Evolutionary conservation across 2,888 invertebrate genomes (phyloP).

Genomic region (Drosophila conformis): DNA sequence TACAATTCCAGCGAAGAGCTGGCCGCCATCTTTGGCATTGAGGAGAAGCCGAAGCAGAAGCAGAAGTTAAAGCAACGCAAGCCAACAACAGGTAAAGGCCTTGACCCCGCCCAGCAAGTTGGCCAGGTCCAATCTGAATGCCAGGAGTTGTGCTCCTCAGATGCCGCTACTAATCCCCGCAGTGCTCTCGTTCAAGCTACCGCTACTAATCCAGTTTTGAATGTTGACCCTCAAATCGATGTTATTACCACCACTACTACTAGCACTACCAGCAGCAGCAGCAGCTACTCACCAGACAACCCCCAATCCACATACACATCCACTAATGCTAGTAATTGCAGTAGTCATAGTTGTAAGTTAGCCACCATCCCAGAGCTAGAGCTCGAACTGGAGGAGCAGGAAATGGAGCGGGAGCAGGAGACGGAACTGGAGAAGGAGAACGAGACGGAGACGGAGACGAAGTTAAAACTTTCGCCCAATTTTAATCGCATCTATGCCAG

Average conservation of each 20-base stretch:
- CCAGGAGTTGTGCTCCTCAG: slow-evolving; percentile 22
- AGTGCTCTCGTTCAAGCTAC: slow-evolving; percentile 55
- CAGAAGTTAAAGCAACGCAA: slow-evolving; percentile 57
- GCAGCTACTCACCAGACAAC: slow-evolving; percentile 21
- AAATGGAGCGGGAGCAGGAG: slow-evolving; percentile 26
- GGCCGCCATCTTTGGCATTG: slow-evolving; percentile 87
- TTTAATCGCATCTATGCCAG: slow-evolving; percentile 82
- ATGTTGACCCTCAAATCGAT: slow-evolving; percentile 60
- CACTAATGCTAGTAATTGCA: slow-evolving; percentile 72
- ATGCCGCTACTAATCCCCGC: slow-evolving; percentile 71
- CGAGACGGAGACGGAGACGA: slow-evolving; percentile 33
- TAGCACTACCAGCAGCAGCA: slow-evolving; percentile 1
- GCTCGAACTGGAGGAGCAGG: slow-evolving; percentile 18
- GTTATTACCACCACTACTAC: slow-evolving; percentile 57
- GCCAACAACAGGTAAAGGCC: slow-evolving; percentile 73
- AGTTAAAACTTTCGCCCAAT: slow-evolving; percentile 73
- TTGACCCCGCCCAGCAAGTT: slow-evolving; percentile 45
- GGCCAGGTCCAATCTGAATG: slow-evolving; percentile 28
- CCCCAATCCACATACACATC: slow-evolving; percentile 43
- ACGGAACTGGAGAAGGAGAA: slow-evolving; percentile 21
- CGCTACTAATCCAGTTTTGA: slow-evolving; percentile 70
- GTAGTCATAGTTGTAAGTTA: slow-evolving; percentile 81
- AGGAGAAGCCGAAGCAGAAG: slow-evolving; percentile 72
- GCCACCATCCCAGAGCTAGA: slow-evolving; percentile 79
- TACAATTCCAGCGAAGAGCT: slow-evolving; percentile 89